phyloP scores from a whole-genome alignment of 2,888 invertebrate species.

The Dryocosmus kuriphilus region DNA sequence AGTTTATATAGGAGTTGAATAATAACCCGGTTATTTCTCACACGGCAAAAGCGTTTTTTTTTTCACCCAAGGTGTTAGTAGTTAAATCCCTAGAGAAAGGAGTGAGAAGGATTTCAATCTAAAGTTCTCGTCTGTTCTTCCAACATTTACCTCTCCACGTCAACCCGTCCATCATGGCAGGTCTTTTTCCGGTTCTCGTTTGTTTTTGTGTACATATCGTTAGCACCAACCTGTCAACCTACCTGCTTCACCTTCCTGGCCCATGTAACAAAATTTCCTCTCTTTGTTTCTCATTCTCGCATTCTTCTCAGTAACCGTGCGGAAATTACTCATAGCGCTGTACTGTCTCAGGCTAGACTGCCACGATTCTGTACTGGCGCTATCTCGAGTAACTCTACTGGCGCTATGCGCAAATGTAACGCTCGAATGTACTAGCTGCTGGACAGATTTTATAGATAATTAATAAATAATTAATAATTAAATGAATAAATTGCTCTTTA shows the following conservation, averaged over 20 bases:
- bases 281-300: conserved; percentile 16
- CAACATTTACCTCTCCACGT: conserved; percentile 44
- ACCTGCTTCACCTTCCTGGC: conserved; percentile 55
- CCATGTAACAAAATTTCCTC: conserved; percentile 52
- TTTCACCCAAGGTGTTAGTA: conserved; percentile 47
- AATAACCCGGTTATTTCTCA: conserved; percentile 49
- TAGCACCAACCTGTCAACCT: conserved; percentile 64
- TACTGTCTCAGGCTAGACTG: too few species aligned
- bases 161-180: conserved; percentile 54
- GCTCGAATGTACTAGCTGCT: too few species aligned
- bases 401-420: too few species aligned
- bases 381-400: too few species aligned
- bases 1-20: background rate
- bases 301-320: background rate
- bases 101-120: conserved; percentile 56
- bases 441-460: too few species aligned
- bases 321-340: too few species aligned
- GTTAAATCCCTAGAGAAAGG: conserved; percentile 49
- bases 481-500: too few species aligned
- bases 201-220: conserved; percentile 70
- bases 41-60: conserved; percentile 47
- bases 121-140: conserved; percentile 47
- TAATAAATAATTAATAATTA: too few species aligned
- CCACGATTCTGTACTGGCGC: too few species aligned
- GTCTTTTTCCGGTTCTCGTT: conserved; percentile 56